phyloP scores from a whole-genome alignment of 2,113 vertebrate genomes.

The Herpailurus yagouaroundi region DNA sequence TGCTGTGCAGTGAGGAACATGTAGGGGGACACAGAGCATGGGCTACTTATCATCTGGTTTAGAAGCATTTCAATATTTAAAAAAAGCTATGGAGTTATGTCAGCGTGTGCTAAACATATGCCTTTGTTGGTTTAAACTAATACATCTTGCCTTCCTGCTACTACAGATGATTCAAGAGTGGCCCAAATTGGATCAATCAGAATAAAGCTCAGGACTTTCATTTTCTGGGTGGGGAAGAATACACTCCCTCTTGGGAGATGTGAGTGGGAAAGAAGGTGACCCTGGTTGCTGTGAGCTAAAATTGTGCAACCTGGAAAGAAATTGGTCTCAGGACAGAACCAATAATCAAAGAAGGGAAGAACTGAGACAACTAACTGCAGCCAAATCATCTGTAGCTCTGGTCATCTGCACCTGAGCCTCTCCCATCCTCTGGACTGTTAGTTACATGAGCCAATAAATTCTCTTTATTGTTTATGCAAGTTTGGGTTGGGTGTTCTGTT shows the following conservation, averaged over 20 bases:
- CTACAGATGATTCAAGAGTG: not conserved
- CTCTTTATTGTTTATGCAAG: not conserved
- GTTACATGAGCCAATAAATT: not conserved
- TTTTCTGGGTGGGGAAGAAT: not conserved
- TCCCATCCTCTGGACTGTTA: not conserved
- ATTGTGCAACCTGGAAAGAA: not conserved
- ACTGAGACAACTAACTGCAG: not conserved
- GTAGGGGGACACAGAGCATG: not conserved
- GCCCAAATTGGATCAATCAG: not conserved
- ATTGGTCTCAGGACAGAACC: not conserved
- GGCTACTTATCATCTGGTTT: not conserved
- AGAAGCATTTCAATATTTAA: conserved; percentile 23
- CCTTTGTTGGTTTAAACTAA: not conserved
- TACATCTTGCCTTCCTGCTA: not conserved
- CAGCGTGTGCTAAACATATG: not conserved
- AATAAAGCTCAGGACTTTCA: not conserved
- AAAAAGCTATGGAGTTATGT: not conserved
- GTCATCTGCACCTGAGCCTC: not conserved
- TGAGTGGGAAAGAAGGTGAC: not conserved
- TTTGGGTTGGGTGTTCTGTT: conserved; percentile 32
- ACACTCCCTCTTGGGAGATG: not conserved
- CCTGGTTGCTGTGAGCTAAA: not conserved
- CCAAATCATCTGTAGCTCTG: not conserved
- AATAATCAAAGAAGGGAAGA: not conserved
- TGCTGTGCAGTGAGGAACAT: not conserved